Percentiles rank a stretch among this genome's conserved stretches.
Conservation (phyloP, 1,140 invertebrate genomes). For the Probaryconus sp. region DNA sequence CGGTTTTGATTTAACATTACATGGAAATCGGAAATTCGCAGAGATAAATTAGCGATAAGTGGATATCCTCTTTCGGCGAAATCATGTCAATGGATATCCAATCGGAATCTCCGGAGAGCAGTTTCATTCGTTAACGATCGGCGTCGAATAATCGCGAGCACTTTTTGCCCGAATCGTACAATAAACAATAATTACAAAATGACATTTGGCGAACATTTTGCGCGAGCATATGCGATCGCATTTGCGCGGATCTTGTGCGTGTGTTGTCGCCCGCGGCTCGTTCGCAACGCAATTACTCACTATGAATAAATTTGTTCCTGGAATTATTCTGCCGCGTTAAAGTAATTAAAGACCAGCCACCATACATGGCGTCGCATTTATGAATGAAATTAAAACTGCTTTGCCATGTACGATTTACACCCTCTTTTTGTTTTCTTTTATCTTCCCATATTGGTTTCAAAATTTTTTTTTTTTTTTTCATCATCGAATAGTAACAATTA, state of each 20-base stretch:
- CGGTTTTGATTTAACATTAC: too few relatives aligned
- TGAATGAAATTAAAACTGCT: background rate
- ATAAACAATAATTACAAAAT: conserved; percentile 45
- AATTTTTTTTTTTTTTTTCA: too few relatives aligned
- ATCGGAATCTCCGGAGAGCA: conserved; percentile 12
- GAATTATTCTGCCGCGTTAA: conserved; percentile 36
- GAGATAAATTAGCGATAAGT: conserved; percentile 26
- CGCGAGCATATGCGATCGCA: too few relatives aligned
- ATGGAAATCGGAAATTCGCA: too few relatives aligned
- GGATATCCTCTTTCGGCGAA: conserved; percentile 26
- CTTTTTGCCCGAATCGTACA: conserved; percentile 13
- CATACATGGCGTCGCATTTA: background rate
- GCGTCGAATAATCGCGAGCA: background rate
- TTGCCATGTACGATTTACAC: too few relatives aligned
- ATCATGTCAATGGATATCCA: conserved; percentile 31
- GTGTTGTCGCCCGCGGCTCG: conserved; percentile 3
- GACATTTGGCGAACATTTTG: conserved; percentile 11
- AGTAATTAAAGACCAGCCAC: conserved; percentile 32
- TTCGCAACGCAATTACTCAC: conserved; percentile 47
- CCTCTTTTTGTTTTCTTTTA: too few relatives aligned
- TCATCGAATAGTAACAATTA: too few relatives aligned
- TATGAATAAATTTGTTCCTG: conserved; percentile 55
- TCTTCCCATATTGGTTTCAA: too few relatives aligned
- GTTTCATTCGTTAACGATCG: conserved; percentile 25
- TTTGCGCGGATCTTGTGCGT: conserved; percentile 17